Evolutionary conservation across 2,797 vertebrate species (phyloP), one percentile per base, ranked within the genome.

Genomic region (Pseudotriccus pelzelni): DNA sequence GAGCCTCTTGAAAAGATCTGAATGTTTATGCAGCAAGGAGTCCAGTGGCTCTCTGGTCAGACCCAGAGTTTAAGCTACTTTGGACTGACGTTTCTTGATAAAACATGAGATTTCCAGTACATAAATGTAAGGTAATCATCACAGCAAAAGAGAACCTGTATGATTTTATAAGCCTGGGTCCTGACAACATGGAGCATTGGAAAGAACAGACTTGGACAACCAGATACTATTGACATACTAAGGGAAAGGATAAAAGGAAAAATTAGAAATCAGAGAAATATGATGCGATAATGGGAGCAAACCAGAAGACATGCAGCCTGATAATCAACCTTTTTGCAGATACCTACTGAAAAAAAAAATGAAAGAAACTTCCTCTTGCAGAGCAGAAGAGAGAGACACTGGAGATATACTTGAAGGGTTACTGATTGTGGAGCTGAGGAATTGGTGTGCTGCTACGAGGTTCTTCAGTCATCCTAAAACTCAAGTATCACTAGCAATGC

Each of bases 381-480:
- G 24, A 80, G 14, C 30, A 92, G 36, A 70, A 64, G 70, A 58
- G 34, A 68, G 18, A 36, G 12, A 11, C n/a, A 10, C 20, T 64
- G n/a, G 22, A 76, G 60, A 37, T 49, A 41, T 34, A 37, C 25
- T 43, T 78, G 50, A 70, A 84, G 55, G 28, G 21, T 68, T 80
- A 49, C 47, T 79, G 55, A 36, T 74, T 86, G 53, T 87, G 50
- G 52, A 66, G 58, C 0, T 55, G 19, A 70, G 37, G 77, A 80
- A 53, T 63, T 69, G 24, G 8, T 69, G 73, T 84, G 36, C 41
- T 89, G 21, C 74, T 62, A 19, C 0, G 0, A 78, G 11, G 41
- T 89, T 86, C 53, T 89, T 81, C 62, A 92, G 50, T 44, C 52
- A 73, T 70, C 37, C 59, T 79, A 78, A 87, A 91, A 82, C 76